Evolutionary conservation across 1,140 invertebrate genomes (phyloP).

Genomic region (Procambarus clarkii): DNA sequence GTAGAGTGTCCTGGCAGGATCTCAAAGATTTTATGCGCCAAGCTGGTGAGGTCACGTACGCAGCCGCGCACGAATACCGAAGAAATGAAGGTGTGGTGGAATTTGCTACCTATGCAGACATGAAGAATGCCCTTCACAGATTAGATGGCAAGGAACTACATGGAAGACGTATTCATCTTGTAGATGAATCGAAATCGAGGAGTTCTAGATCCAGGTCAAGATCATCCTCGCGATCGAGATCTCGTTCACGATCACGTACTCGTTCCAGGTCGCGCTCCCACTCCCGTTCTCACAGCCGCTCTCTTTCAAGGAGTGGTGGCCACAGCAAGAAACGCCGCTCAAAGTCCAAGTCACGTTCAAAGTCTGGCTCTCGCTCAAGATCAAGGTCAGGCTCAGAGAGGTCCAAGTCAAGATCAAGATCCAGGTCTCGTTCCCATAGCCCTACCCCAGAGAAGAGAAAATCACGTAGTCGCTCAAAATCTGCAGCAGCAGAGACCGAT

Average conservation of each 20-base stretch:
- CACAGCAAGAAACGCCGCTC: conserved; percentile 79
- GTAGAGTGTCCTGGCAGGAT: conserved; percentile 99
- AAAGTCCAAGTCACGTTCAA: conserved; percentile 78
- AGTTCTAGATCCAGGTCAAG: conserved; percentile 81
- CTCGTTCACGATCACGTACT: conserved; percentile 80
- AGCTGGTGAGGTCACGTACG: too few species aligned
- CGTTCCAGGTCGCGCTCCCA: conserved; percentile 77
- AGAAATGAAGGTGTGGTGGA: conserved; percentile 97
- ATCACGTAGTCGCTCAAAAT: conserved; percentile 54
- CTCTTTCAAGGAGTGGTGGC: conserved; percentile 81
- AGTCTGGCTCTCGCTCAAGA: conserved; percentile 77
- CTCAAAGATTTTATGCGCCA: too few species aligned
- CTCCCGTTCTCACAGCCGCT: conserved; percentile 80
- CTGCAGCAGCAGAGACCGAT: conserved; percentile 40
- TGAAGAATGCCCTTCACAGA: conserved; percentile 97
- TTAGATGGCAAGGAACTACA: conserved; percentile 97
- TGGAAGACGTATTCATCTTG: conserved; percentile 90
- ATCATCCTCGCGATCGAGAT: conserved; percentile 79
- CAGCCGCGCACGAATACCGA: too few species aligned
- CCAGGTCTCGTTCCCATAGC: conserved; percentile 55
- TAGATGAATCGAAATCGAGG: conserved; percentile 85
- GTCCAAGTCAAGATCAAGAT: conserved; percentile 59
- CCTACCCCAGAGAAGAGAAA: conserved; percentile 59
- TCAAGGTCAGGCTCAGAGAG: conserved; percentile 75
- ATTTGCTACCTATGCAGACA: conserved; percentile 92